Conservation (phyloP, 2,888 invertebrate genomes). For the Melanargia galathea region DNA sequence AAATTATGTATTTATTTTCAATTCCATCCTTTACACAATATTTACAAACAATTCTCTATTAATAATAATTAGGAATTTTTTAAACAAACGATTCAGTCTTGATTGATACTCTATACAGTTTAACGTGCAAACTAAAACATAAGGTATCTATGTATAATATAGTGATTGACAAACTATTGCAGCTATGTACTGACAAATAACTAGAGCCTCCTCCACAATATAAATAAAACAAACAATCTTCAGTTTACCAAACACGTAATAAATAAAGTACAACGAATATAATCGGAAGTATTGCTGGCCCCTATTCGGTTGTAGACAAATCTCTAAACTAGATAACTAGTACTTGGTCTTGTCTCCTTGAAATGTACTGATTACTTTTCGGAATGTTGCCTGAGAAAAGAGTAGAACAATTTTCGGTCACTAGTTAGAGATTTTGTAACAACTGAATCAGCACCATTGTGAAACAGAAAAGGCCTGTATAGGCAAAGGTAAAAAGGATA, state of each 20-base stretch:
- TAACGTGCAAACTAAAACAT: conserved; percentile 49
- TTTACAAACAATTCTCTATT: conserved; percentile 62
- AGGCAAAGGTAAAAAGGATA: no score
- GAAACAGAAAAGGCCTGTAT: no score
- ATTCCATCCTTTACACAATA: conserved; percentile 67
- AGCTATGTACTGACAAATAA: neutral
- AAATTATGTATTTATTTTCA: conserved; percentile 73
- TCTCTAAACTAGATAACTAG: no score
- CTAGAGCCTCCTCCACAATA: neutral
- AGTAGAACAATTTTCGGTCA: no score
- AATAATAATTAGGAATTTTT: conserved; percentile 63
- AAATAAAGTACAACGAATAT: neutral
- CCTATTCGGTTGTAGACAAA: neutral
- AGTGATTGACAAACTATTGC: conserved; percentile 42
- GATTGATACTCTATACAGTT: conserved; percentile 72
- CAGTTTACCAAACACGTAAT: no score
- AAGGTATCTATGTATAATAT: conserved; percentile 36
- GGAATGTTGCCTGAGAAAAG: no score
- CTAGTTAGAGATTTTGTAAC: no score
- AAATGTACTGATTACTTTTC: neutral
- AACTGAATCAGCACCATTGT: no score
- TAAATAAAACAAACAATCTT: neutral
- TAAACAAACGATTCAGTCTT: conserved; percentile 77
- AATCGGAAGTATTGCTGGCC: neutral
- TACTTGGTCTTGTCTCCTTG: no score